Base-by-base conservation (phyloP, 1,140 invertebrate species). In the Rhopalosiphum maidis region DNA sequence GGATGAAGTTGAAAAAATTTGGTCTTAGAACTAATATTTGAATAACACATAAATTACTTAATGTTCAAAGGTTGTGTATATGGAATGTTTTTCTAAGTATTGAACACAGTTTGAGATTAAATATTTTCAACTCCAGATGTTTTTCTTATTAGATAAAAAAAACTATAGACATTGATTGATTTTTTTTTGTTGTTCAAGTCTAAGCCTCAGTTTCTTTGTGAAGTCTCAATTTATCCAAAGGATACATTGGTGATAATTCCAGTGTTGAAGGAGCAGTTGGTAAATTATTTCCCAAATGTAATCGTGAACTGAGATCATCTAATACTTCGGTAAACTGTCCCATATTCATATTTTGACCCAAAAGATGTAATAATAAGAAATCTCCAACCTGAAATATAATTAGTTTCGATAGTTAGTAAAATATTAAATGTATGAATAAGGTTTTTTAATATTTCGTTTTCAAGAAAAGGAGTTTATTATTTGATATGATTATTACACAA, bases 261-360 rank as follows among this genome's bases (percentile, higher is more conserved):
- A 98, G 95, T 11, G 97, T 98, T 94, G 97, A 97, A 0, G 97
- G 97, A 11, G 97, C 97, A 2, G 97, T 98, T 2, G 97, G 97
- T 51, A 96, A 95, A 95, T 97, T 97, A 89, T 97, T 97, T 15
- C 96, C 96, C 77, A 97, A 95, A 93, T 97, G 97, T 46, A 97
- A 95, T 89, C 96, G 96, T 94, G 96, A 96, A 88, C 96, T 96
- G 0, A 97, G 94, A 93, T 97, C 96, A 43, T 96, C 96, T 94
- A 98, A 94, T 93, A 98, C 96, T 94, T 98, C 97, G 60, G 96
- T 96, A 95, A 98, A 98, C 41, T 97, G 96, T 95, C 97, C 96
- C 94, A 97, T 96, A 94, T 97, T 98, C 95, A 98, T 96, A 95
- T 98, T 98, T 95, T 98, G 98, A 48, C 97, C 97, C 22, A 98